phyloP scores from a whole-genome alignment of 2,888 invertebrate species.

The Vanessa cardui region DNA sequence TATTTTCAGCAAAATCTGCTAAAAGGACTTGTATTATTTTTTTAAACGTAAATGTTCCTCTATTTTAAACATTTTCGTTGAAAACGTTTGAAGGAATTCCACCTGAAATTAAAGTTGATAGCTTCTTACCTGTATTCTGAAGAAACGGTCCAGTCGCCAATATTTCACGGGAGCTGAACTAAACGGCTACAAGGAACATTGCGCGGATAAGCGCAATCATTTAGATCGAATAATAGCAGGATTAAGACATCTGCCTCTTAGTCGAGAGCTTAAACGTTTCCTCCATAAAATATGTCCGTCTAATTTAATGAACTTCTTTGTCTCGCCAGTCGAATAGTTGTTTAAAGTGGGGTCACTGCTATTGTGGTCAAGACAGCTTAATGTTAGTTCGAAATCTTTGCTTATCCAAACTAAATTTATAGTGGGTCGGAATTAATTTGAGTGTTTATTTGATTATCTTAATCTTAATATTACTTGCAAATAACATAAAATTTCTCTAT shows the following conservation, averaged over 20 bases:
- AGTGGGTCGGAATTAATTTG: background rate
- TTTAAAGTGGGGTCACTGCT: slow-evolving; percentile 4
- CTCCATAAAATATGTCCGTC: slow-evolving; percentile 33
- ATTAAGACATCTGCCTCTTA: slow-evolving; percentile 50
- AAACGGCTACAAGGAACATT: slow-evolving; percentile 43
- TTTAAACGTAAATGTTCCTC: no score
- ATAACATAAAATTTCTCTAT: no score
- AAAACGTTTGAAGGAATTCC: background rate
- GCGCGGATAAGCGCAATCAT: slow-evolving; percentile 53
- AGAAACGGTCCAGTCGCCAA: slow-evolving; percentile 38
- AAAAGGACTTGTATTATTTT: no score
- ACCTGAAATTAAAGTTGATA: background rate
- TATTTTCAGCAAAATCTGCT: no score
- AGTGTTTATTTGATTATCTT: background rate
- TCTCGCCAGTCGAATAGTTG: slow-evolving; percentile 6
- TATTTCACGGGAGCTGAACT: slow-evolving; percentile 54
- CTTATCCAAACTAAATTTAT: background rate
- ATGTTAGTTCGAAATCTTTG: slow-evolving; percentile 4
- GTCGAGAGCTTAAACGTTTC: slow-evolving; percentile 30
- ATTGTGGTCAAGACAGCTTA: slow-evolving; percentile 1
- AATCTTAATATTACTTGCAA: background rate
- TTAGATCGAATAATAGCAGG: slow-evolving; percentile 56
- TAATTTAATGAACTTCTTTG: slow-evolving; percentile 31
- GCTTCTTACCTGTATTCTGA: slow-evolving; percentile 18
- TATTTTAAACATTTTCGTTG: background rate